phyloP scores from a whole-genome alignment of 2,113 vertebrate genomes.

The Macrotis lagotis region DNA sequence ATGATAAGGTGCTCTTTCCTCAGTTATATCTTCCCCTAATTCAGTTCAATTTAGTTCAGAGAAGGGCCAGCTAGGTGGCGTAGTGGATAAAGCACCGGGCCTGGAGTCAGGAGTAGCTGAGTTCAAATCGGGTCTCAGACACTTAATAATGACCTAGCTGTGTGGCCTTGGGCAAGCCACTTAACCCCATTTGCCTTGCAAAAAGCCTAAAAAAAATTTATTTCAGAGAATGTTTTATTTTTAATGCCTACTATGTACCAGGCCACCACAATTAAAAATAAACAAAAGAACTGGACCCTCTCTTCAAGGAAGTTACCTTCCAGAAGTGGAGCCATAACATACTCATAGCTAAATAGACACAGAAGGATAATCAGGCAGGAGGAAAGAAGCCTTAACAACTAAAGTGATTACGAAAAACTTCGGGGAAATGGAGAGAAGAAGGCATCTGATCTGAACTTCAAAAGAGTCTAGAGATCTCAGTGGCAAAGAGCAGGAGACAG shows the following conservation, averaged over 20 bases:
- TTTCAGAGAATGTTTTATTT: too few relatives aligned
- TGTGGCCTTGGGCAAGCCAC: too few relatives aligned
- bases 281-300: not conserved
- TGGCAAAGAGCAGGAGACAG: not conserved
- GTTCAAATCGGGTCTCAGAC: too few relatives aligned
- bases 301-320: not conserved
- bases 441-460: not conserved
- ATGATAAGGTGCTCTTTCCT: not conserved
- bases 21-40: not conserved
- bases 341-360: not conserved
- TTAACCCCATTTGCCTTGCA: too few relatives aligned
- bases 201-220: too few relatives aligned
- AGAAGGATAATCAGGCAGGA: not conserved
- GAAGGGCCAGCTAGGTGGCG: too few relatives aligned
- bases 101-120: too few relatives aligned
- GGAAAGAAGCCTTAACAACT: not conserved
- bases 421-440: not conserved
- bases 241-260: not conserved
- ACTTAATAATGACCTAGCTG: too few relatives aligned
- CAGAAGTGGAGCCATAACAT: not conserved
- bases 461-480: not conserved
- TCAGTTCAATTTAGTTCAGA: not conserved
- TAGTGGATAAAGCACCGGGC: too few relatives aligned
- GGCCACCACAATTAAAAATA: not conserved
- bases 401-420: not conserved